These are phyloP conservation scores for Chironomus striatipennis DNA, from an alignment of 1,140 invertebrate genomes.

Conservation along the genomic window DNA sequence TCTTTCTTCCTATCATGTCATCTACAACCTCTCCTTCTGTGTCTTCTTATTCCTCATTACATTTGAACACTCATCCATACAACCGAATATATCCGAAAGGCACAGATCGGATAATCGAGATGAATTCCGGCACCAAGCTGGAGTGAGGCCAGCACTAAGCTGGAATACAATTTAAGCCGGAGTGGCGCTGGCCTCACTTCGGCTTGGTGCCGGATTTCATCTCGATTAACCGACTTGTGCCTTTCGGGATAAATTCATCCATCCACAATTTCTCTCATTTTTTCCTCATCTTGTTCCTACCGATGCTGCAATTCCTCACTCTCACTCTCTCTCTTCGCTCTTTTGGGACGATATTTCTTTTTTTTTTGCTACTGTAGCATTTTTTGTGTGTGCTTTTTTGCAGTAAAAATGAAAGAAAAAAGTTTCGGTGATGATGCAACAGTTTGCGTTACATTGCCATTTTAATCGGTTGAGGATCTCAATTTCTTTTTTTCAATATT, in stretches of 20 bases:
- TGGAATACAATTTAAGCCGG: too few relatives aligned
- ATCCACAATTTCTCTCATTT: not conserved
- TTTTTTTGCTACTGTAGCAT: too few relatives aligned
- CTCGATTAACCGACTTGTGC: too few relatives aligned
- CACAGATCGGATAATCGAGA: too few relatives aligned
- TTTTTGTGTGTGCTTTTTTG: not conserved
- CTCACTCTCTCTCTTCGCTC: not conserved
- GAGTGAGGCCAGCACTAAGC: too few relatives aligned
- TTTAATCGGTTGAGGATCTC: not conserved
- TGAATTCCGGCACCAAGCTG: too few relatives aligned
- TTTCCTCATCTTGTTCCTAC: not conserved
- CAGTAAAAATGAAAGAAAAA: too few relatives aligned
- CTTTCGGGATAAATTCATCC: not conserved
- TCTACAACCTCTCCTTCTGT: too few relatives aligned
- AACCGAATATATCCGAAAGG: not conserved
- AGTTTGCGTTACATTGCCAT: constrained; percentile 5
- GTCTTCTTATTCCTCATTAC: not conserved
- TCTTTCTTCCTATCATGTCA: too few relatives aligned
- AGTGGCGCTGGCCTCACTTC: too few relatives aligned
- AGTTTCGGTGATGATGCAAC: not conserved
- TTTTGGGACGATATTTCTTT: not conserved
- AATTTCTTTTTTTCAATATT: too few relatives aligned
- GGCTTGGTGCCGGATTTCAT: too few relatives aligned
- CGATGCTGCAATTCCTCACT: not conserved
- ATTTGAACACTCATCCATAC: not conserved